Percentiles rank a stretch among this genome's conserved stretches.
These are phyloP conservation scores for Indicator indicator DNA, from an alignment of 2,113 vertebrate genomes.

Conservation along the genomic window DNA sequence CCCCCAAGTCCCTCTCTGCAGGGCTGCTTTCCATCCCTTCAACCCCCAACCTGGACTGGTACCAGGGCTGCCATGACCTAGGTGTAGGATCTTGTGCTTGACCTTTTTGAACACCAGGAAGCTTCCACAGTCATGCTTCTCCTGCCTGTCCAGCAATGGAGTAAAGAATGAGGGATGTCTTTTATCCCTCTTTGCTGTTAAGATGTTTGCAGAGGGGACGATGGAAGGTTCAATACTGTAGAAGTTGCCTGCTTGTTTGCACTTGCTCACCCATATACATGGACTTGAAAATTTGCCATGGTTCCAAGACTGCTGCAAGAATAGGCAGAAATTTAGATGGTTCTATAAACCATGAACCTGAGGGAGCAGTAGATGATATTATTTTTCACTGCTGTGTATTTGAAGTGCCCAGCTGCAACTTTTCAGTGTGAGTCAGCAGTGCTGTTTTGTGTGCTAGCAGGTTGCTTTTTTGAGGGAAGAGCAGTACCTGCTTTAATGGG, in stretches of 20 bases:
- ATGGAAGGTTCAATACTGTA: too few relatives aligned
- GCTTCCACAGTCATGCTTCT: too few relatives aligned
- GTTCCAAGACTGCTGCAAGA: background rate
- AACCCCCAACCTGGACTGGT: too few relatives aligned
- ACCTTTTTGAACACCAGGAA: too few relatives aligned
- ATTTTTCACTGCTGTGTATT: accelerated
- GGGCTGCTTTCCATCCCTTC: too few relatives aligned
- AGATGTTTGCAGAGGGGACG: accelerated
- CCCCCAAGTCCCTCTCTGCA: too few relatives aligned
- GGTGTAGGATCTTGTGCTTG: too few relatives aligned
- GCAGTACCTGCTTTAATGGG: background rate
- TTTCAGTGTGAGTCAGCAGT: accelerated
- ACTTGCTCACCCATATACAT: accelerated
- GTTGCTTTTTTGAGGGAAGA: background rate
- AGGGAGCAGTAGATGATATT: background rate
- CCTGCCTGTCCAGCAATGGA: too few relatives aligned
- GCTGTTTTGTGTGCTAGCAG: background rate
- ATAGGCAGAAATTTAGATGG: background rate
- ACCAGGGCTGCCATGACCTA: too few relatives aligned
- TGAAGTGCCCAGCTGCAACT: too few relatives aligned
- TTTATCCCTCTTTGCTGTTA: background rate
- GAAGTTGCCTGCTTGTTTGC: accelerated
- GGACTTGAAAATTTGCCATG: background rate
- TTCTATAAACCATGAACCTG: background rate
- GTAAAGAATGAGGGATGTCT: background rate